A percentile compares a stretch with the other conserved stretches of the same genome.
Conservation (phyloP, 2,888 invertebrate species). For the Theretra japonica region DNA sequence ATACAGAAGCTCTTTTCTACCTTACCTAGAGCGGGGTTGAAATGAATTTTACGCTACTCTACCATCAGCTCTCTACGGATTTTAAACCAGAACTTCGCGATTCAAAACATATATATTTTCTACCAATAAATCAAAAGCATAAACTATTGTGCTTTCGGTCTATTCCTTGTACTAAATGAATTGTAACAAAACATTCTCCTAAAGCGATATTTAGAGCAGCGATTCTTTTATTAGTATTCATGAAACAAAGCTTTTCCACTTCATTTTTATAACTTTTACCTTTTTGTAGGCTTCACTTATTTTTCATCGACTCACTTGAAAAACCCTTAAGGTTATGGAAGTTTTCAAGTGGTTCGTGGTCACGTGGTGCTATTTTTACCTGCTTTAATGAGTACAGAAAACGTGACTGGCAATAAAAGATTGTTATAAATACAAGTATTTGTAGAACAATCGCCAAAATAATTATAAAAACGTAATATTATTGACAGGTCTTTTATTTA, state of each 20-base stretch:
- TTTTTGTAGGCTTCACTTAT: constrained; percentile 1
- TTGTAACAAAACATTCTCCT: too few species aligned
- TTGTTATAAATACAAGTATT: background rate
- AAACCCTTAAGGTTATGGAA: background rate
- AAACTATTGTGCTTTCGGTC: too few species aligned
- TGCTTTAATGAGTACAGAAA: background rate
- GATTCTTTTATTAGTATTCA: background rate
- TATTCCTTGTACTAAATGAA: too few species aligned
- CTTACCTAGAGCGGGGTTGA: too few species aligned
- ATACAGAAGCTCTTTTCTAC: too few species aligned
- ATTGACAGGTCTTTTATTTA: background rate
- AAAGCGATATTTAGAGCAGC: background rate
- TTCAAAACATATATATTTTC: too few species aligned
- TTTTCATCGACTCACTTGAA: background rate
- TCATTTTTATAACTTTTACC: background rate
- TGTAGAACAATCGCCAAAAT: background rate
- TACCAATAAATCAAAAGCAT: too few species aligned
- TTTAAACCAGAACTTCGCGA: too few species aligned
- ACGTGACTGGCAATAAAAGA: background rate
- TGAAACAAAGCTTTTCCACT: background rate
- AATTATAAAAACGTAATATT: background rate
- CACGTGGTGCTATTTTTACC: background rate
- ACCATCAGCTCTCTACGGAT: too few species aligned
- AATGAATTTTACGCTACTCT: too few species aligned
- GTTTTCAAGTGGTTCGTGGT: background rate